Conservation (phyloP, 2,888 invertebrate genomes). For the Muscina levida region DNA sequence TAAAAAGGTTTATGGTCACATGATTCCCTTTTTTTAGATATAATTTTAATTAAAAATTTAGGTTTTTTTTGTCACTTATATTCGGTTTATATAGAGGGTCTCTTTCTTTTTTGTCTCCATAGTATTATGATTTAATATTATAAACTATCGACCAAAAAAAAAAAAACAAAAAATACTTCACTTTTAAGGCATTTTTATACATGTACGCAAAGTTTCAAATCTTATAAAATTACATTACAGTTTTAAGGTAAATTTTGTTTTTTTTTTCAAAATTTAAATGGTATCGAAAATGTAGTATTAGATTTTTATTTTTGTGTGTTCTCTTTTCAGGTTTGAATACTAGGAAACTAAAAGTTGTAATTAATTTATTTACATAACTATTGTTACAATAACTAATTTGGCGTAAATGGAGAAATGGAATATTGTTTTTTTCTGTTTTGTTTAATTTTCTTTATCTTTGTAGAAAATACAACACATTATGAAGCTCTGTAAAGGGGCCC, state of each 20-base stretch:
- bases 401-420: slow-evolving; percentile 24
- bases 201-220: slow-evolving; percentile 51
- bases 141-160: slow-evolving; percentile 12
- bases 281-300: background rate
- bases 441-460: background rate
- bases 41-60: slow-evolving; percentile 6
- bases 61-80: background rate
- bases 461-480: slow-evolving; percentile 11
- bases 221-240: slow-evolving; percentile 25
- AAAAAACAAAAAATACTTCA: slow-evolving; percentile 44
- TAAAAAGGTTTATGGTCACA: no score
- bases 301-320: background rate
- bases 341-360: slow-evolving; percentile 1
- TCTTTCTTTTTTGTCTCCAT: background rate
- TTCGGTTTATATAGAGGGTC: slow-evolving; percentile 7
- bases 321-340: background rate
- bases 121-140: no score
- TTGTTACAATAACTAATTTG: slow-evolving; percentile 16
- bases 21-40: no score
- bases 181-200: slow-evolving; percentile 59
- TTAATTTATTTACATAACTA: slow-evolving; percentile 11
- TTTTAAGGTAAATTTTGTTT: slow-evolving; percentile 26
- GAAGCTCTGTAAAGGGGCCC: background rate
- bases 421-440: background rate
- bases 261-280: slow-evolving; percentile 26